These are phyloP conservation scores for Pherbina coryleti DNA, from an alignment of 2,888 invertebrate species.

Conservation along the genomic window DNA sequence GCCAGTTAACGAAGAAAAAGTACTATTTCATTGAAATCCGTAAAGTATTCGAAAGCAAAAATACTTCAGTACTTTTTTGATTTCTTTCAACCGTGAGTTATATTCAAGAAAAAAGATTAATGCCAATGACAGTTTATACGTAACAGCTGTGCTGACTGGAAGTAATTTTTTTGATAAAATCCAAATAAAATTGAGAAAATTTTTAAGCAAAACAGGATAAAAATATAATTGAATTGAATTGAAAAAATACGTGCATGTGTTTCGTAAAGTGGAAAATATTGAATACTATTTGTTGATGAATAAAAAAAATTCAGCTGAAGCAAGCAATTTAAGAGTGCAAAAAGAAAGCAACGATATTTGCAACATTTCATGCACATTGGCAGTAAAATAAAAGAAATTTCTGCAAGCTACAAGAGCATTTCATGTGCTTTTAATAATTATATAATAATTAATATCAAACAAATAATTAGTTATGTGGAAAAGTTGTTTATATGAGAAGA, in stretches of 20 bases:
- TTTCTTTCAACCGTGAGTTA: slow-evolving; percentile 40
- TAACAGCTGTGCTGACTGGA: slow-evolving; percentile 50
- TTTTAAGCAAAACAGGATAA: slow-evolving; percentile 12
- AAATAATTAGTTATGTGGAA: no score
- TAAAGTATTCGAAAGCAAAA: neutral
- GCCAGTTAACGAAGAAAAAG: neutral
- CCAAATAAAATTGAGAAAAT: neutral
- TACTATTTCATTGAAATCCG: neutral
- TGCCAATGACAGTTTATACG: slow-evolving; percentile 48
- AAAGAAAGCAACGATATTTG: no score
- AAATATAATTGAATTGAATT: neutral
- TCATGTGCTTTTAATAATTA: no score
- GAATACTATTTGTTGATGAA: neutral
- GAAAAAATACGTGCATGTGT: neutral
- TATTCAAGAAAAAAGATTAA: slow-evolving; percentile 40
- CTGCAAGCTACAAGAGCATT: no score
- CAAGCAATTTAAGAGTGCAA: no score
- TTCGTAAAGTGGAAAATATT: neutral
- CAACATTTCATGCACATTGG: no score
- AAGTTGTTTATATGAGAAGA: no score
- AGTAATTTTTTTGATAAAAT: slow-evolving; percentile 26
- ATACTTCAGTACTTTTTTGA: neutral
- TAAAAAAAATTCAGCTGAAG: no score
- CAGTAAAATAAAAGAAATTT: no score
- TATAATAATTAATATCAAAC: no score